Evolutionary conservation across 2,797 vertebrate species (phyloP).

Genomic region (Melanotaenia nigrans): DNA sequence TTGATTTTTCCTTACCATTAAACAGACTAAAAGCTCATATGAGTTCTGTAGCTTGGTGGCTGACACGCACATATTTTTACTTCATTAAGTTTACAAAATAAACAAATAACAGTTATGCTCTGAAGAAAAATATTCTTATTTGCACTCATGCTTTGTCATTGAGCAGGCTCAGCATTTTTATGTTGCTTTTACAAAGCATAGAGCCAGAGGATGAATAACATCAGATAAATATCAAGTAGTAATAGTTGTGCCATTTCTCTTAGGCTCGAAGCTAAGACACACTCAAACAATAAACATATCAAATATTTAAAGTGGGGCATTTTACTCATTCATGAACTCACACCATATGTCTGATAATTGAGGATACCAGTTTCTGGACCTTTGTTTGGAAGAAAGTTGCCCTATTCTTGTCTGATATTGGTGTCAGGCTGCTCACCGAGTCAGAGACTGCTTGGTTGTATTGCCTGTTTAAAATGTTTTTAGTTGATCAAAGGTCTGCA

Average conservation of each 20-base stretch:
- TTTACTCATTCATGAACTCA: no score
- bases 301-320: no score
- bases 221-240: background rate
- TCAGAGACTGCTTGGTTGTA: no score
- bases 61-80: background rate
- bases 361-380: no score
- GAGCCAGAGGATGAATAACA: conserved; percentile 1
- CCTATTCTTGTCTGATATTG: no score
- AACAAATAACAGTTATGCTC: background rate
- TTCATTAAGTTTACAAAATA: background rate
- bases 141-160: background rate
- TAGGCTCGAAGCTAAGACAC: background rate
- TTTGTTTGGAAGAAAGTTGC: no score
- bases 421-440: no score
- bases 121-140: conserved; percentile 3
- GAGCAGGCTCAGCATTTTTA: background rate
- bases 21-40: conserved; percentile 14
- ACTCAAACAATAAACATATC: background rate
- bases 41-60: conserved; percentile 4
- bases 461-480: no score
- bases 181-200: conserved; percentile 1
- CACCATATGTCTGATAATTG: no score
- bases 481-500: no score
- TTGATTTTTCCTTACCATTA: conserved; percentile 7
- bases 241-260: background rate